phyloP scores from a whole-genome alignment of 2,888 invertebrate genomes.

The Plusia festucae region DNA sequence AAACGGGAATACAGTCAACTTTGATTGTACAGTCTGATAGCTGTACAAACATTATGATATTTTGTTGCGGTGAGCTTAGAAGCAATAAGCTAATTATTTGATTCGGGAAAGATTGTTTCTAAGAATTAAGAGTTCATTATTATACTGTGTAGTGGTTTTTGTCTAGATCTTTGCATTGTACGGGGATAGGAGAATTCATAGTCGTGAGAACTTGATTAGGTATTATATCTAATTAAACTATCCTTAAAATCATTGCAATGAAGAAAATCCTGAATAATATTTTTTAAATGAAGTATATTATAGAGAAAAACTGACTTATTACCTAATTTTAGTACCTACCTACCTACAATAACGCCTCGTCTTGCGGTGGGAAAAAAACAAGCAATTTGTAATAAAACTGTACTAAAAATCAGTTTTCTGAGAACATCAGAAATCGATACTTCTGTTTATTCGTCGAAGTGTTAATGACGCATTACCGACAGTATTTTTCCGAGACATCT shows the following conservation, averaged over 20 bases:
- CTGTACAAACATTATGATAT: not conserved
- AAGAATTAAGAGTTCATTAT: too few species aligned
- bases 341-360: too few species aligned
- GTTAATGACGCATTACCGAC: conserved; percentile 2
- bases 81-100: not conserved
- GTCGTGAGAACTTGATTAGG: too few species aligned
- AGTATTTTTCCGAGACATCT: not conserved
- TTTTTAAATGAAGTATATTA: too few species aligned
- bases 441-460: not conserved
- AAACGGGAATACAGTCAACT: not conserved
- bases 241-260: too few species aligned
- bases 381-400: too few species aligned
- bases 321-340: too few species aligned
- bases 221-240: too few species aligned
- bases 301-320: too few species aligned
- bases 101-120: not conserved
- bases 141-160: not conserved
- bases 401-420: too few species aligned
- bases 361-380: too few species aligned
- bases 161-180: not conserved
- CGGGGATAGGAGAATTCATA: not conserved
- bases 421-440: not conserved
- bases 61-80: not conserved
- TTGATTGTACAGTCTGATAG: not conserved
- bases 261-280: too few species aligned